Percentiles rank a stretch among this genome's conserved stretches.
phyloP scores from a whole-genome alignment of 1,140 invertebrate genomes.

The Diorhabda carinulata region DNA sequence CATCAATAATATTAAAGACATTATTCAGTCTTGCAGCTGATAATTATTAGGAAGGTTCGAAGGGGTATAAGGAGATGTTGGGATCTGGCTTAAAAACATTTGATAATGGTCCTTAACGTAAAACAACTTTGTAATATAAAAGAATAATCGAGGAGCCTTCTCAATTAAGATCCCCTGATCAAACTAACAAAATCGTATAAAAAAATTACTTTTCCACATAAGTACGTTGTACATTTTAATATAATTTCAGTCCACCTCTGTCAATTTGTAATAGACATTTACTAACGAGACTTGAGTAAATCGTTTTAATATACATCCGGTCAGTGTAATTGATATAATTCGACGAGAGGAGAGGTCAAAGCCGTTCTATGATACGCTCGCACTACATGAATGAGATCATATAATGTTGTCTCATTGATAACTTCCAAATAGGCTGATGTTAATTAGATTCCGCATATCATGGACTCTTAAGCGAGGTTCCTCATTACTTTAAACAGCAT shows the following conservation, averaged over 20 bases:
- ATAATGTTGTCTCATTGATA: background rate
- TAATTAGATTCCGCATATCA: background rate
- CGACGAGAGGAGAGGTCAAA: conserved; percentile 1
- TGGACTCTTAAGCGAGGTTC: background rate
- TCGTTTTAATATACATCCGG: conserved; percentile 12
- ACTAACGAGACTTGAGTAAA: conserved; percentile 11
- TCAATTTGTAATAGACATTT: background rate
- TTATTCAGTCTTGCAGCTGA: no score
- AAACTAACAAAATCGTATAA: no score
- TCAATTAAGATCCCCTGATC: no score
- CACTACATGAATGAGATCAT: background rate
- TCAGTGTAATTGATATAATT: conserved; percentile 11
- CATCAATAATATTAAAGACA: no score
- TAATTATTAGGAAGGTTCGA: no score
- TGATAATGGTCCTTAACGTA: no score
- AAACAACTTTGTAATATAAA: no score
- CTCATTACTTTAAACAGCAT: background rate
- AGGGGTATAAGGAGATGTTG: no score
- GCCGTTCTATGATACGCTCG: background rate
- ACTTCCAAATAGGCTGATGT: background rate
- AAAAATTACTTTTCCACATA: no score
- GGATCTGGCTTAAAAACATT: no score
- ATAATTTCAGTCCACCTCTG: background rate
- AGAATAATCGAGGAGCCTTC: no score
- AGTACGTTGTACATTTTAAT: no score